These are phyloP conservation scores for Ochropleura leucogaster DNA, from an alignment of 2,888 invertebrate species.

Conservation along the genomic window DNA sequence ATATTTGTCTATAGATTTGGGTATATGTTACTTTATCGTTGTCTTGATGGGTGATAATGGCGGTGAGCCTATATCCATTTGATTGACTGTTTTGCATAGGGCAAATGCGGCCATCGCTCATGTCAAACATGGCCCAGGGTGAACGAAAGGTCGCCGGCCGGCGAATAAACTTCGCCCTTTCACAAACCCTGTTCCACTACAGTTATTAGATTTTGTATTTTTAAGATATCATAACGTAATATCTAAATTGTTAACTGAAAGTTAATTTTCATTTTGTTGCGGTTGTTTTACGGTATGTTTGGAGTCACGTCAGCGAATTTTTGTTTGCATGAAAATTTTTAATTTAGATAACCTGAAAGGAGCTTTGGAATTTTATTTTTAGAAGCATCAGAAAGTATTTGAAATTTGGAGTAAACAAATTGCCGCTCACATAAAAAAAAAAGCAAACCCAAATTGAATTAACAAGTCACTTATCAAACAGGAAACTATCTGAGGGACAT, in stretches of 20 bases:
- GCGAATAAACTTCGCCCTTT: constrained; percentile 40
- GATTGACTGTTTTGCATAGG: constrained; percentile 42
- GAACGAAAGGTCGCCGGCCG: constrained; percentile 49
- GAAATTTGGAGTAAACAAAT: constrained; percentile 11
- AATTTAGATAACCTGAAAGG: constrained; percentile 46
- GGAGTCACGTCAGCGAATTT: constrained; percentile 45
- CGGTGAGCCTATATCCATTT: constrained; percentile 16
- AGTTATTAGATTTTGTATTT: constrained; percentile 41
- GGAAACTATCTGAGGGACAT: constrained; percentile 34
- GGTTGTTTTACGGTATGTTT: constrained; percentile 42
- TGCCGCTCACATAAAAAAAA: constrained; percentile 13
- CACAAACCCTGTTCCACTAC: constrained; percentile 25
- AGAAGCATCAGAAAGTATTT: neutral
- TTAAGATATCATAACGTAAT: constrained; percentile 49
- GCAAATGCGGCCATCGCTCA: constrained; percentile 45
- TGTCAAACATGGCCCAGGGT: constrained; percentile 31
- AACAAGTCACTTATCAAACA: constrained; percentile 35
- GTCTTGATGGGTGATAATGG: constrained; percentile 35
- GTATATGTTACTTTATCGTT: constrained; percentile 47
- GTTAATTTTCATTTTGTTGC: constrained; percentile 35
- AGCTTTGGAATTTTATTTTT: constrained; percentile 26
- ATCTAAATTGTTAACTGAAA: constrained; percentile 49
- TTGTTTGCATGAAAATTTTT: constrained; percentile 27
- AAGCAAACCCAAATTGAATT: constrained; percentile 40
- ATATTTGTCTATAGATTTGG: constrained; percentile 31